Percentiles rank a stretch among this genome's conserved stretches.
Conservation (phyloP, 2,113 vertebrate genomes). For the Nicator chloris region DNA sequence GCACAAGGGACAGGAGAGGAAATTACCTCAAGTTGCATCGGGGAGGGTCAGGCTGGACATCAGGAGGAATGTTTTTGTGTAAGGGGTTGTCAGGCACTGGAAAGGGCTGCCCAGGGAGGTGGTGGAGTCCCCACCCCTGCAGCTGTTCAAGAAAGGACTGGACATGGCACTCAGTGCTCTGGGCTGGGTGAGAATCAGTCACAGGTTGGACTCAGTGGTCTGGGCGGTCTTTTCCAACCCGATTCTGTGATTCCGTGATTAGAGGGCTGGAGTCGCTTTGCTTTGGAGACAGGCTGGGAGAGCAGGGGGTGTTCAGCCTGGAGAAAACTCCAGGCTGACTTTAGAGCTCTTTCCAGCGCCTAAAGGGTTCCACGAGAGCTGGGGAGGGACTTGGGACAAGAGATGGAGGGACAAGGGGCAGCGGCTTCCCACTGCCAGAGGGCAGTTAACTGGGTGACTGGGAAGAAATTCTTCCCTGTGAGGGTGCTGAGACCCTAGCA, state of each 20-base stretch:
- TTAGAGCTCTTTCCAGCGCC: neutral
- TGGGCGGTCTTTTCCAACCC: neutral
- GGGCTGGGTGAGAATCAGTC: neutral
- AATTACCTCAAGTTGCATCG: neutral
- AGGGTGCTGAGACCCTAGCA: neutral
- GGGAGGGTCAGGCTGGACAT: too few species aligned
- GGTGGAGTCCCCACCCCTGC: neutral
- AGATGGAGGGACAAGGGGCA: too few species aligned
- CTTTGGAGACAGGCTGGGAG: neutral
- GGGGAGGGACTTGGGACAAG: neutral
- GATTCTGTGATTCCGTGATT: neutral
- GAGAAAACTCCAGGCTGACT: neutral
- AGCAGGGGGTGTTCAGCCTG: neutral
- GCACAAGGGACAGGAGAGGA: too few species aligned
- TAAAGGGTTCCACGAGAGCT: neutral
- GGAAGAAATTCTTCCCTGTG: neutral
- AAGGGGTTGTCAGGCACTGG: too few species aligned
- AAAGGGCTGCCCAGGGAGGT: neutral
- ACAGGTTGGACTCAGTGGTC: neutral
- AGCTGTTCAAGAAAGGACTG: neutral
- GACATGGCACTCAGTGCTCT: neutral
- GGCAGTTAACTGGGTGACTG: neutral
- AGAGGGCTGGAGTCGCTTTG: neutral
- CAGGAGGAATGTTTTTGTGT: neutral
- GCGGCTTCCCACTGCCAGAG: neutral